Conservation (phyloP, 2,797 vertebrate genomes). For the Thaleichthys pacificus region DNA sequence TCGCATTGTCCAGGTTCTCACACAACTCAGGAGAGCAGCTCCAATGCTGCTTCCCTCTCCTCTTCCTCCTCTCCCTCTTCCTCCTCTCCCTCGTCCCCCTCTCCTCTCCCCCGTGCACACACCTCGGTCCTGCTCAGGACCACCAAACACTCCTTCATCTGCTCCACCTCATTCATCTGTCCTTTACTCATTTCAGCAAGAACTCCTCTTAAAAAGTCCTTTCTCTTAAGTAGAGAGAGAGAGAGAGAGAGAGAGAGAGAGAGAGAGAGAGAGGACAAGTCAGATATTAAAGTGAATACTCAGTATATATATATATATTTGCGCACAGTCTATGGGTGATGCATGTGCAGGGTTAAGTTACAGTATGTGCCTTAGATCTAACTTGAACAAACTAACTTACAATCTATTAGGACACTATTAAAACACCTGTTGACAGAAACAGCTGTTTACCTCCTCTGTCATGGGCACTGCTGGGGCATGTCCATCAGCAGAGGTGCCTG, state of each 20-base stretch:
- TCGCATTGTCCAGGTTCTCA: conserved; percentile 77
- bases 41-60: conserved; percentile 72
- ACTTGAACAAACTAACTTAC: no score
- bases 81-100: conserved; percentile 53
- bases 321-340: no score
- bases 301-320: no score
- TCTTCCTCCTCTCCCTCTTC: conserved; percentile 66
- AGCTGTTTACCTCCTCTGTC: conserved; percentile 80
- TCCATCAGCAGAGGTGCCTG: conserved; percentile 74
- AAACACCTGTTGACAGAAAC: no score
- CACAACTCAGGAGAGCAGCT: conserved; percentile 85
- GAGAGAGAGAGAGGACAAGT: not conserved
- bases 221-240: conserved; percentile 67
- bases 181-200: conserved; percentile 81
- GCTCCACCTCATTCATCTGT: conserved; percentile 84
- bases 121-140: conserved; percentile 57
- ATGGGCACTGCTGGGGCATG: conserved; percentile 73
- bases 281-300: not conserved
- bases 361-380: no score
- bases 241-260: not conserved
- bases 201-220: conserved; percentile 81
- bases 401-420: no score
- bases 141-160: conserved; percentile 83
- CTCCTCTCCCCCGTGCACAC: conserved; percentile 35
- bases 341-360: no score